phyloP scores from a whole-genome alignment of 1,140 invertebrate genomes.

The Vanessa tameamea region DNA sequence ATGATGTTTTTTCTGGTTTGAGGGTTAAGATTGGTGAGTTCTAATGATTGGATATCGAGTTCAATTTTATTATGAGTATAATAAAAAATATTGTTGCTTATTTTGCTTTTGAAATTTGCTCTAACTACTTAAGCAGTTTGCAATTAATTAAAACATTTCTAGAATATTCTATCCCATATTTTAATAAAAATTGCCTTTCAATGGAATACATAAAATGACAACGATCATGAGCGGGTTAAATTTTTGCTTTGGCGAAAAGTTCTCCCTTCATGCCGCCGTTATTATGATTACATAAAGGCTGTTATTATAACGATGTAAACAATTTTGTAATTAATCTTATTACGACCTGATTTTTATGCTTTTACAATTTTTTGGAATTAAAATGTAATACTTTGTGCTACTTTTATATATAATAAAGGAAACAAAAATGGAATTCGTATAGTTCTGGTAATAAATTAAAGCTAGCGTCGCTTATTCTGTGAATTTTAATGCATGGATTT shows the following conservation, averaged over 20 bases:
- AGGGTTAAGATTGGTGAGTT: no score
- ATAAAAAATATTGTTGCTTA: no score
- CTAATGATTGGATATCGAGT: no score
- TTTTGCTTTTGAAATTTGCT: no score
- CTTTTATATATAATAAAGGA: no score
- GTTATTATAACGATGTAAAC: neutral
- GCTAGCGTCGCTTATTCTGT: neutral
- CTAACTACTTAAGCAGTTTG: no score
- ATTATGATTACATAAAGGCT: slow-evolving; percentile 1
- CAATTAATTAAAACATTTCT: no score
- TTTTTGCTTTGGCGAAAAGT: slow-evolving; percentile 9
- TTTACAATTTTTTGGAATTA: neutral
- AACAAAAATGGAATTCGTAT: no score
- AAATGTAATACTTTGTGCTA: neutral
- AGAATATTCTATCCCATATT: neutral
- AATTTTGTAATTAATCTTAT: slow-evolving; percentile 11
- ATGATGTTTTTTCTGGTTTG: no score
- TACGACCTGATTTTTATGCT: slow-evolving; percentile 1
- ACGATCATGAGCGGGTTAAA: neutral
- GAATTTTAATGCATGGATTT: neutral
- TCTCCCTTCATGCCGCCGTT: neutral
- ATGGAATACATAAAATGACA: neutral
- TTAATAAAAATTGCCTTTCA: neutral
- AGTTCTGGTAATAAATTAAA: no score
- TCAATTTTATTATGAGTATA: no score